phyloP scores from a whole-genome alignment of 2,113 vertebrate species.

The Pantherophis guttatus region DNA sequence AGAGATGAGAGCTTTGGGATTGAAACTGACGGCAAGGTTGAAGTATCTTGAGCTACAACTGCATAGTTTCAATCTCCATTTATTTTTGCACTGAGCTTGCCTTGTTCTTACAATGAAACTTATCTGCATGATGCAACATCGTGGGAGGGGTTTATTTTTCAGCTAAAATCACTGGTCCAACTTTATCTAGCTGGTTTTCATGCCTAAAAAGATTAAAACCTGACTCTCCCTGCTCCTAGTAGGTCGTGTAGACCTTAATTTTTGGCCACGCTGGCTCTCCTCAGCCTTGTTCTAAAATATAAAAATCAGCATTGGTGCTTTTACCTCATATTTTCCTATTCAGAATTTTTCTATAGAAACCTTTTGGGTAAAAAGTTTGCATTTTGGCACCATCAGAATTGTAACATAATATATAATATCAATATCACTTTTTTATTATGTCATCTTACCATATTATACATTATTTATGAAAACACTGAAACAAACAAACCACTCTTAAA shows the following conservation, averaged over 20 bases:
- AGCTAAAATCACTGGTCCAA: not conserved
- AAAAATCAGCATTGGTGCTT: not conserved
- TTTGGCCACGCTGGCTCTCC: not conserved
- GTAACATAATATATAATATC: not conserved
- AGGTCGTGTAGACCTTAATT: not conserved
- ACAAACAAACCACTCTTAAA: not conserved
- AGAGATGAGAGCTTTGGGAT: not conserved
- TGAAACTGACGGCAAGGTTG: not conserved
- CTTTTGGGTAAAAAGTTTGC: not conserved
- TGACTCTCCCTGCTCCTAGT: not conserved
- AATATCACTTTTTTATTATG: not conserved
- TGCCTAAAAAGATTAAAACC: not conserved
- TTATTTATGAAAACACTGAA: not conserved
- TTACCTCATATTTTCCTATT: not conserved
- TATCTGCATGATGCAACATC: not conserved
- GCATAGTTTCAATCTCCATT: not conserved
- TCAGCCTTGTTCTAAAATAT: not conserved
- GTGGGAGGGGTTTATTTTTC: not conserved
- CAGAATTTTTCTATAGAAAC: not conserved
- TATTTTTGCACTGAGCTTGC: not conserved
- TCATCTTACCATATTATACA: not conserved
- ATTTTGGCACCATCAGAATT: not conserved
- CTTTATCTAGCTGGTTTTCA: not conserved
- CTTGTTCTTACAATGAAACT: not conserved
- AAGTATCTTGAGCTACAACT: not conserved